A percentile compares a stretch with the other conserved stretches of the same genome.
These are phyloP conservation scores for Lepidurus apus DNA, from an alignment of 1,140 invertebrate species.

Conservation along the genomic window DNA sequence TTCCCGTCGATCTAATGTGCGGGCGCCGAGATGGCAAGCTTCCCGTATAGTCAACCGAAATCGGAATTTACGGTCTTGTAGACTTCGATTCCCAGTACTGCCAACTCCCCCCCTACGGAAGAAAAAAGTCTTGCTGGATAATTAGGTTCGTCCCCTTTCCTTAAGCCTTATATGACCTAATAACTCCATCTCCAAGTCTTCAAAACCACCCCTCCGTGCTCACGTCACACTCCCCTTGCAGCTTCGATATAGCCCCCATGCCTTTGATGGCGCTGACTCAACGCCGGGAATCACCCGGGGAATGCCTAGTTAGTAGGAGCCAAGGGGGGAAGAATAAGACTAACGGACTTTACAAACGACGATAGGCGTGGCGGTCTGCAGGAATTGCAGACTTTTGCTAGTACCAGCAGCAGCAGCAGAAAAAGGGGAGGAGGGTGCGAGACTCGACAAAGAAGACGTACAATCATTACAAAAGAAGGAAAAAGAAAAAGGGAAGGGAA, in stretches of 20 bases:
- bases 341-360: slow-evolving; percentile 9
- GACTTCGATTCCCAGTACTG: neutral
- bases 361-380: neutral
- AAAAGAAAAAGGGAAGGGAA: neutral
- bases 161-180: neutral
- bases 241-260: slow-evolving; percentile 13
- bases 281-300: slow-evolving; percentile 4
- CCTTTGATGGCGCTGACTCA: neutral
- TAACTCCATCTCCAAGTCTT: slow-evolving; percentile 3
- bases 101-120: neutral
- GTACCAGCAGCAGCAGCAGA: neutral
- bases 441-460: neutral
- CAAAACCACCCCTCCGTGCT: slow-evolving; percentile 17
- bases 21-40: slow-evolving; percentile 5
- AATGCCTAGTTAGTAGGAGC: neutral
- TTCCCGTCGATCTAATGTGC: neutral
- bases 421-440: neutral
- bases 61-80: slow-evolving; percentile 19
- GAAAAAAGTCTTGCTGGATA: slow-evolving; percentile 1
- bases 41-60: slow-evolving; percentile 1
- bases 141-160: neutral
- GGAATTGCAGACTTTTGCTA: neutral
- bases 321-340: slow-evolving; percentile 8
- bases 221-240: slow-evolving; percentile 8
- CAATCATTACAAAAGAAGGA: neutral